These are phyloP conservation scores for Bombus confusus DNA, from an alignment of 1,140 invertebrate species.

Conservation along the genomic window DNA sequence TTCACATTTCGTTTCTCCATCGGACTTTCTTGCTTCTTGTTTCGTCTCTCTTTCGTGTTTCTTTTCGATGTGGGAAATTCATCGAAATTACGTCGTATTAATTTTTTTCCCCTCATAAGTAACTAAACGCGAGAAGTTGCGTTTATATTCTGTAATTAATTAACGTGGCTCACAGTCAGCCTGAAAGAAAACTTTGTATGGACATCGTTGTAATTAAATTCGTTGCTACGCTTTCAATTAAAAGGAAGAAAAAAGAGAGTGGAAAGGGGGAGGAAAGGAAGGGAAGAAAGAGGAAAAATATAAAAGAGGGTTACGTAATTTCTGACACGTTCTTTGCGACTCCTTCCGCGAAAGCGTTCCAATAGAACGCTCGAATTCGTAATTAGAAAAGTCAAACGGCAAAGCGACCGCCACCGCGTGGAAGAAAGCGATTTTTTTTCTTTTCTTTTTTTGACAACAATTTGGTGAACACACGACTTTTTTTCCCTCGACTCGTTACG, in stretches of 20 bases:
- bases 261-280: not conserved
- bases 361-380: conserved; percentile 34
- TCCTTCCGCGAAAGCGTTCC: conserved; percentile 45
- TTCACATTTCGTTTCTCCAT: not conserved
- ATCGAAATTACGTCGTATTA: conserved; percentile 38
- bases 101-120: conserved; percentile 25
- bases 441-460: conserved; percentile 13
- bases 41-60: not conserved
- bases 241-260: not conserved
- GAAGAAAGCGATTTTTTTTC: not conserved
- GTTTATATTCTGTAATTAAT: conserved; percentile 50
- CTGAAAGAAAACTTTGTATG: conserved; percentile 60
- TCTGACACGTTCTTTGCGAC: conserved; percentile 47
- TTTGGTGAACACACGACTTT: not conserved
- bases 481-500: conserved; percentile 35
- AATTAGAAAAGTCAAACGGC: conserved; percentile 28
- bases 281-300: conserved; percentile 1
- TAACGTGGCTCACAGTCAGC: conserved; percentile 41
- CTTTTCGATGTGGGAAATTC: not conserved
- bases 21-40: not conserved
- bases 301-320: conserved; percentile 30
- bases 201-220: conserved; percentile 66
- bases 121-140: conserved; percentile 23
- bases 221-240: conserved; percentile 27
- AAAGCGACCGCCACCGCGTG: not conserved